Percentiles rank a stretch among this genome's conserved stretches.
These are phyloP conservation scores for Rhombomys opimus DNA, from an alignment of 2,113 vertebrate species.

Conservation along the genomic window DNA sequence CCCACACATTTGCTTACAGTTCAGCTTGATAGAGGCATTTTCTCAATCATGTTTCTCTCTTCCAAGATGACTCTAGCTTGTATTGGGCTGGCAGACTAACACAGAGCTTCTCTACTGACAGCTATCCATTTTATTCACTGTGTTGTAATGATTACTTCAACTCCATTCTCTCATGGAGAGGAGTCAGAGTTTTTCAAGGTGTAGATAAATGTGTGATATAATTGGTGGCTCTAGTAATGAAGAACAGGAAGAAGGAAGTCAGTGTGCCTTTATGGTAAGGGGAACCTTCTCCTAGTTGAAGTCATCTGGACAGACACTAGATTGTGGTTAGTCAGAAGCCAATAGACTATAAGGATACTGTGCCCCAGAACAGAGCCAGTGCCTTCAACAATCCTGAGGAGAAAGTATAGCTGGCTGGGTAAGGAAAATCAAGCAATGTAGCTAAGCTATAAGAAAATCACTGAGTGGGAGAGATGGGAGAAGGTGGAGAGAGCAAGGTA, in stretches of 20 bases:
- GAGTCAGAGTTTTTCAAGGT: neutral
- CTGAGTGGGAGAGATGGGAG: neutral
- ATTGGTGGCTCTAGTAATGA: neutral
- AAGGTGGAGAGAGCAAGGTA: neutral
- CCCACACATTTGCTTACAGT: neutral
- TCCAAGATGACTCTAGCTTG: neutral
- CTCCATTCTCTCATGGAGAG: neutral
- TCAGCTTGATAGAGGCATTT: neutral
- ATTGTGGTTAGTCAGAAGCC: neutral
- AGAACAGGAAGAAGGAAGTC: neutral
- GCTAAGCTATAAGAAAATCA: neutral
- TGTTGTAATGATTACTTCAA: neutral
- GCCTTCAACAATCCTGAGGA: neutral
- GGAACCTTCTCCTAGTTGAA: neutral
- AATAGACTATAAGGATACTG: neutral
- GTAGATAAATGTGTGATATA: neutral
- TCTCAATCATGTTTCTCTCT: neutral
- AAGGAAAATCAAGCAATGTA: neutral
- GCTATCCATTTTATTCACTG: neutral
- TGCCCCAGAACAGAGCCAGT: neutral
- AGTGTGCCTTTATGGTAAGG: neutral
- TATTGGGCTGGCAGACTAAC: neutral
- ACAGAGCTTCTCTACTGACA: neutral
- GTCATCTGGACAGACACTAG: neutral
- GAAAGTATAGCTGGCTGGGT: neutral